Base-by-base conservation (phyloP, 2,113 vertebrate genomes). In the Oncorhynchus masou region DNA sequence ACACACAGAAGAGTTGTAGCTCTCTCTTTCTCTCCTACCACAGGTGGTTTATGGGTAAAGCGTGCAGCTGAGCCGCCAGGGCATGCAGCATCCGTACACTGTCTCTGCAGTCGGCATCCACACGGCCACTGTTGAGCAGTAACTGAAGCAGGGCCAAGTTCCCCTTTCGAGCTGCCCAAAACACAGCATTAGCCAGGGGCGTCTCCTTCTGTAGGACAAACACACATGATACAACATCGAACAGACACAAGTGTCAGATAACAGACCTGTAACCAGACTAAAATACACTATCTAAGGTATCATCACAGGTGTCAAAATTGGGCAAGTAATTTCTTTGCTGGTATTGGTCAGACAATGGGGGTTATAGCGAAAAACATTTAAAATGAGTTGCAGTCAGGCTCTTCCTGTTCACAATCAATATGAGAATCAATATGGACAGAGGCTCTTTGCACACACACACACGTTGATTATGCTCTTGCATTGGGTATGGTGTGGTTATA, bases 31-130 rank as follows among this genome's bases (percentile, higher is more conserved):
- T 45, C 62, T 72, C 84, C 87, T 90, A 83, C 84, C 83, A 89
- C 87, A 82, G 79, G 79, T 83, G 80, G 79, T 73, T 83, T 86
- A 85, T 82, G n/a, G 84, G 82, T 60, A 79, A 86, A 84, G 85
- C 74, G 80, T 87, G 83, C 82, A 83, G 81, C 84, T 54, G 82
- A 83, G 73, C 25, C 45, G 83, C 77, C 15, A 49, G 81, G 80
- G 81, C 91, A 90, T 89, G 91, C 91, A 89, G 80, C 25, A 54
- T 78, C 78, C 96, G 5, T 98, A 99, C 98, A 82, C 94, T 95
- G 94, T 99, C 98, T 94, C 95, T 97, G 95, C 98, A 99, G 95
- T 99, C 98, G 75, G 96, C 94, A 31, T 99, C 97, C 86, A 99
- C 95, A 9, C 96, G 95, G 0, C 98, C 98, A 1, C 97, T 99